Percentiles rank a stretch among this genome's conserved stretches.
Evolutionary conservation across 1,140 invertebrate species (phyloP).

Genomic region (Drosophila ambigua): DNA sequence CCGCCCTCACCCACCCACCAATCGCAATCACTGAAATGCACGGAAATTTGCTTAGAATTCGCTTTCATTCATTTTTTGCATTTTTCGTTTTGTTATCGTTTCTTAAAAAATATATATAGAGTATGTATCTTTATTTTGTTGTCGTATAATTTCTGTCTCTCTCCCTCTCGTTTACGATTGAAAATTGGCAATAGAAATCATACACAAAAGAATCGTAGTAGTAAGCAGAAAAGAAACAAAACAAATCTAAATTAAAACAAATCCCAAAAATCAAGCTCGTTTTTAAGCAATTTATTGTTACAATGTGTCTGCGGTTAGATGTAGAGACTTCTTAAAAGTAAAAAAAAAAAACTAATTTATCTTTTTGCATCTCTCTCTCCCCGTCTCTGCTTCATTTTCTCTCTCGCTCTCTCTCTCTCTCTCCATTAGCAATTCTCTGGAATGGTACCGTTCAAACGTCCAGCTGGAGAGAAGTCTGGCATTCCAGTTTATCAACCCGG

Average conservation of each 20-base stretch:
- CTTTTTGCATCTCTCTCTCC: slow-evolving; percentile 19
- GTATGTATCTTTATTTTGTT: slow-evolving; percentile 11
- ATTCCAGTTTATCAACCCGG: slow-evolving; percentile 97
- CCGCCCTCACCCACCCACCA: no score
- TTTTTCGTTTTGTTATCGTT: no score
- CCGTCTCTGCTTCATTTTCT: neutral
- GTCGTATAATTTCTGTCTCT: slow-evolving; percentile 35
- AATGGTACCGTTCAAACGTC: slow-evolving; percentile 96
- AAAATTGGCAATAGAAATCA: slow-evolving; percentile 50
- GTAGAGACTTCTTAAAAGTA: slow-evolving; percentile 5
- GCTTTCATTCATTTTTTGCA: no score
- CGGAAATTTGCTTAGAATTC: no score
- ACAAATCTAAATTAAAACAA: slow-evolving; percentile 17
- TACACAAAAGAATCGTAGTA: neutral
- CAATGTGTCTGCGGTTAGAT: slow-evolving; percentile 31
- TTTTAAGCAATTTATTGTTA: slow-evolving; percentile 64
- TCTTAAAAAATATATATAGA: slow-evolving; percentile 9
- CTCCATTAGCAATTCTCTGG: slow-evolving; percentile 92
- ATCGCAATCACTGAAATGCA: no score
- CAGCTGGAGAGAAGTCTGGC: slow-evolving; percentile 96
- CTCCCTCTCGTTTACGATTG: slow-evolving; percentile 9
- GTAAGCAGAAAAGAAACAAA: slow-evolving; percentile 30
- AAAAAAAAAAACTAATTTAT: slow-evolving; percentile 8
- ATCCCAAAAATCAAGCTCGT: slow-evolving; percentile 47
- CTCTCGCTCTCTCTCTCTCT: slow-evolving; percentile 25